These are phyloP conservation scores for Keiferia lycopersicella DNA, from an alignment of 2,888 invertebrate genomes.

Conservation along the genomic window DNA sequence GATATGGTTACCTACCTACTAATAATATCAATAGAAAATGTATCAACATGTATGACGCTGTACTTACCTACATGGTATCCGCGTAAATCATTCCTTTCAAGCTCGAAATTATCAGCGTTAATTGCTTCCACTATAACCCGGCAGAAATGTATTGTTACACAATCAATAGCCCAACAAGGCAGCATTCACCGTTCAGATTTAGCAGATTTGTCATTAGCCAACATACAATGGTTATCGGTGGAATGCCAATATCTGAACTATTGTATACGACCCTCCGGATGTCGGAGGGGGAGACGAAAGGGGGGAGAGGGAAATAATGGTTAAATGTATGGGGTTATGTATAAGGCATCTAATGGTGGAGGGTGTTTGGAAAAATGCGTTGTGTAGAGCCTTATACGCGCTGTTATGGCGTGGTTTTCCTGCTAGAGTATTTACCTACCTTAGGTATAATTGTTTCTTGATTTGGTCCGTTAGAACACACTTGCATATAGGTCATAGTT, in stretches of 20 bases:
- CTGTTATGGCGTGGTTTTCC: no score
- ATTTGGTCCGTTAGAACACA: no score
- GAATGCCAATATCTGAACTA: constrained; percentile 72
- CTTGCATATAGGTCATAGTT: no score
- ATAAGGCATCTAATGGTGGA: constrained; percentile 23
- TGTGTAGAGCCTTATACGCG: constrained; percentile 4
- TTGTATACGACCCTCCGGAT: constrained; percentile 55
- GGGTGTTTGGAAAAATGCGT: constrained; percentile 18
- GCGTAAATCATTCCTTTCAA: constrained; percentile 1
- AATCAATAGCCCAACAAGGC: constrained; percentile 48
- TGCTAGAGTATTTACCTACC: background rate
- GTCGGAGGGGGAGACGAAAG: constrained; percentile 38
- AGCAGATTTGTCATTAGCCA: constrained; percentile 69
- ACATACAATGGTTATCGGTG: constrained; percentile 61
- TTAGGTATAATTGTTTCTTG: no score
- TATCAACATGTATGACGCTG: background rate
- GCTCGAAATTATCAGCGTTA: background rate
- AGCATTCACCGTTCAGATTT: constrained; percentile 54
- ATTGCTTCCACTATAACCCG: constrained; percentile 8
- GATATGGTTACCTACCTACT: no score
- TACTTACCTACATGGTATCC: background rate
- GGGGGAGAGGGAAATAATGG: constrained; percentile 44
- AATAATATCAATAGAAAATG: background rate
- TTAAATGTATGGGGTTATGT: constrained; percentile 40
- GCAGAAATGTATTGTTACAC: background rate